Evolutionary conservation across 2,113 vertebrate species (phyloP).

Genomic region (Engraulis encrasicolus): DNA sequence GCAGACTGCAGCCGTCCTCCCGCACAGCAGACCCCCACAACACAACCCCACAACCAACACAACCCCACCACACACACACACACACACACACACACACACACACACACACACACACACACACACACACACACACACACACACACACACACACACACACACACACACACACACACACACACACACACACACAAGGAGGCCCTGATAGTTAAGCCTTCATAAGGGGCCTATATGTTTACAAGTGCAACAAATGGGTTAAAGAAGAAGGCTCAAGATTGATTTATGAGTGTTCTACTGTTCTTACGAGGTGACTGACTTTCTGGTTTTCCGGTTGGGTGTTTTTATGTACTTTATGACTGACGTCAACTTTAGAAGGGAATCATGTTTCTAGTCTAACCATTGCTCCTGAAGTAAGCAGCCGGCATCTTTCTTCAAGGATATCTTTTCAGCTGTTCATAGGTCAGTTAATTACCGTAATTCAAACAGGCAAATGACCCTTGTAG

Average conservation of each 20-base stretch:
- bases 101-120: too few species aligned
- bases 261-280: neutral
- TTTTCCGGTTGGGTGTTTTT: neutral
- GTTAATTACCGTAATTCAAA: neutral
- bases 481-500: neutral
- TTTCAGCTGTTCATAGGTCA: neutral
- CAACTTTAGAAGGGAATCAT: neutral
- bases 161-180: too few species aligned
- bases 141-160: too few species aligned
- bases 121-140: too few species aligned
- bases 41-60: too few species aligned
- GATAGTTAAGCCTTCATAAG: neutral
- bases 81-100: too few species aligned
- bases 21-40: too few species aligned
- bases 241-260: neutral
- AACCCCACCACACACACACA: too few species aligned
- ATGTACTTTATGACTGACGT: neutral
- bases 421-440: neutral
- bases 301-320: neutral
- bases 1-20: too few species aligned
- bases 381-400: too few species aligned
- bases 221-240: neutral
- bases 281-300: neutral
- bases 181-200: neutral
- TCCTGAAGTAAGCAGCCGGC: neutral